Percentiles rank a stretch among this genome's conserved stretches.
phyloP scores from a whole-genome alignment of 2,797 vertebrate genomes.

The Myiotriccus ornatus region DNA sequence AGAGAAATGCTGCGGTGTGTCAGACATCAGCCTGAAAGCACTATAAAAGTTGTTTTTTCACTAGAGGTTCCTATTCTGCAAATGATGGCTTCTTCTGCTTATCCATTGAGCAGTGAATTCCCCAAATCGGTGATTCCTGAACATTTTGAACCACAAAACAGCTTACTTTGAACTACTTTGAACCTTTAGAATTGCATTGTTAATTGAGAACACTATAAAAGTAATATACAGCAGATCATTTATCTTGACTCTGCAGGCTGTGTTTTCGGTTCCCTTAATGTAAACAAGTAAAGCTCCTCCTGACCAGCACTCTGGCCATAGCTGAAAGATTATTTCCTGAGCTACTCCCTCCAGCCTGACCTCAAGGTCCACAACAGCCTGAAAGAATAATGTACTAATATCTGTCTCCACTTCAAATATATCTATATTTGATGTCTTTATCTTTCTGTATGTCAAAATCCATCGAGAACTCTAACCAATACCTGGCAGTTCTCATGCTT shows the following conservation, averaged over 20 bases:
- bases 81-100: slow-evolving; percentile 5
- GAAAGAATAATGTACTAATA: slow-evolving; percentile 4
- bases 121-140: background rate
- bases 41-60: background rate
- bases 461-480: background rate
- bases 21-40: background rate
- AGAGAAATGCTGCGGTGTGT: background rate
- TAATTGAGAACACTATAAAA: slow-evolving; percentile 24
- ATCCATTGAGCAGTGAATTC: slow-evolving; percentile 28
- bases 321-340: slow-evolving; percentile 50
- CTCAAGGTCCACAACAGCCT: slow-evolving; percentile 15
- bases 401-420: background rate
- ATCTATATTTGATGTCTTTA: background rate
- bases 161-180: background rate
- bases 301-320: slow-evolving; percentile 42
- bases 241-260: background rate
- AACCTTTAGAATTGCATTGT: background rate
- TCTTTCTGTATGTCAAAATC: background rate
- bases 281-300: slow-evolving; percentile 47
- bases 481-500: background rate
- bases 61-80: background rate
- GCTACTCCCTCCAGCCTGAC: background rate
- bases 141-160: background rate
- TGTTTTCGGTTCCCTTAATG: background rate
- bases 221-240: background rate